Base-by-base conservation (phyloP, 2,888 invertebrate genomes). In the Dermolepida albohirtum region DNA sequence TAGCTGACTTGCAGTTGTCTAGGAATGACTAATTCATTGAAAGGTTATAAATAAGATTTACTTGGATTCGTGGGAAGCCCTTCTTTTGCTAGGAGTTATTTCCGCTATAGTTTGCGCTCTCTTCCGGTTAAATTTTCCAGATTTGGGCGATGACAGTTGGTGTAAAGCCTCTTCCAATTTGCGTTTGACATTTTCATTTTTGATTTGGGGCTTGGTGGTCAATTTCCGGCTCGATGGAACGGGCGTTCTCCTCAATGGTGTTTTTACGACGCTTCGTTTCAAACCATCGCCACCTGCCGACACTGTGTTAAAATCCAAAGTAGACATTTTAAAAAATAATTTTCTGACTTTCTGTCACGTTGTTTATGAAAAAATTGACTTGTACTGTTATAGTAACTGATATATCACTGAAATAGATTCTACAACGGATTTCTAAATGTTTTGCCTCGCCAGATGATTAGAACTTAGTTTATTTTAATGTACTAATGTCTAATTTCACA, bases 211-310 rank as follows among this genome's bases (percentile, higher is more conserved):
- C 17, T 74, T 73, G 5, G 77, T 74, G 5, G 76, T 76, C 66
- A 80, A 78, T 70, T 78, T 78, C 50, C 77, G 71, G 12, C 76
- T 71, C 10, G 80, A 80, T 1, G 79, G 74, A n/a, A 78, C 72
- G 5, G 77, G 78, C n/a, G 71, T 55, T 34, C 78, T 71, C 70
- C 75, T 75, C 47, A 73, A 73, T 47, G 55, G 59, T 17, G 63
- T 22, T 16, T 69, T 70, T n/a, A 55, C 63, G 34, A 44, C 39
- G 1, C 69, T 64, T 29, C 73, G 71, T 54, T 70, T 72, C 39
- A 78, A 66, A 12, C 79, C 78, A 66, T 78, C 78, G 0, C 80
- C 80, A 27, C 75, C 79, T 1, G 79, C 78, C 44, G 73, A 72
- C 54, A 72, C 70, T 52, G 68, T 66, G 41, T 68, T 70, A 40